A percentile compares a stretch with the other conserved stretches of the same genome.
Evolutionary conservation across 2,113 vertebrate species (phyloP).

Genomic region (Carassius carassius): DNA sequence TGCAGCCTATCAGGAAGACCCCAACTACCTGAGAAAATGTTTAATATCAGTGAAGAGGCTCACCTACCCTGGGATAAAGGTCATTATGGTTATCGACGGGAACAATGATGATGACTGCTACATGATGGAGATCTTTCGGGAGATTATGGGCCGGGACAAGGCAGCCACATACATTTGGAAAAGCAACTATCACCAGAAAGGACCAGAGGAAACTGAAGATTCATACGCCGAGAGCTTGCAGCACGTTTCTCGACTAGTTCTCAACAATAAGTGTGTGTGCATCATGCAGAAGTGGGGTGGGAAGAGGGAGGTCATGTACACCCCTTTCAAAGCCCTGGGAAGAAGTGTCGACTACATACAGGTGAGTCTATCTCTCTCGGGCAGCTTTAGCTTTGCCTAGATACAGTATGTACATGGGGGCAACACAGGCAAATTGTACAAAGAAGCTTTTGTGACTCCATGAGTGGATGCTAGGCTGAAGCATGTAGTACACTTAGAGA

Average conservation of each 20-base stretch:
- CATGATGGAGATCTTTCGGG: slow-evolving; percentile 99
- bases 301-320: slow-evolving; percentile 99
- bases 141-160: slow-evolving; percentile 92
- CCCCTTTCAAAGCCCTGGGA: slow-evolving; percentile 95
- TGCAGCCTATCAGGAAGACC: slow-evolving; percentile 96
- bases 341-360: slow-evolving; percentile 98
- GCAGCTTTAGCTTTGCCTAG: slow-evolving; percentile 13
- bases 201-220: slow-evolving; percentile 87
- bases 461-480: slow-evolving; percentile 36
- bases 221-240: slow-evolving; percentile 88
- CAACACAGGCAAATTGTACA: slow-evolving; percentile 32
- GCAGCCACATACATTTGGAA: slow-evolving; percentile 91
- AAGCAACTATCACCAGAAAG: slow-evolving; percentile 90
- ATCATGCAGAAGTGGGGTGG: slow-evolving; percentile 99
- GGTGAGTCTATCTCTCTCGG: slow-evolving; percentile 75
- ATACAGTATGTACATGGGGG: slow-evolving; percentile 7
- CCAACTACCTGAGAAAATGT: slow-evolving; percentile 95
- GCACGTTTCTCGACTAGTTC: slow-evolving; percentile 84
- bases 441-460: slow-evolving; percentile 48
- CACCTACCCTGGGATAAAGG: slow-evolving; percentile 96
- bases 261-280: slow-evolving; percentile 96
- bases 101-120: slow-evolving; percentile 91
- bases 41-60: slow-evolving; percentile 95
- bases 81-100: slow-evolving; percentile 98
- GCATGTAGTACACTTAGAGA: slow-evolving; percentile 41